Conservation (phyloP, 2,888 invertebrate species). For the Rhynchonema sp. region DNA sequence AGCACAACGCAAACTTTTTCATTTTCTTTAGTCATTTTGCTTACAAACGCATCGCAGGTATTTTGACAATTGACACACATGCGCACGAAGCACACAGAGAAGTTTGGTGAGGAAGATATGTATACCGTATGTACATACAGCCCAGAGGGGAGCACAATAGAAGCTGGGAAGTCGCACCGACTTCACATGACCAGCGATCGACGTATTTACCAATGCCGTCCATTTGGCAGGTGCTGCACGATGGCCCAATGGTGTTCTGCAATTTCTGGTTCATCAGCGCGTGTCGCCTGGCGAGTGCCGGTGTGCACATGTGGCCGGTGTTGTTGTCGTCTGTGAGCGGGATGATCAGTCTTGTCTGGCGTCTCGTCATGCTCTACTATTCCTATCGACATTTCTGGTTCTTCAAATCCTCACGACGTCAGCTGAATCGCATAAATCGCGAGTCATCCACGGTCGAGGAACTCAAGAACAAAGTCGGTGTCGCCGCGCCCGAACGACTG, state of each 20-base stretch:
- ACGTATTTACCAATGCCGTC: too few relatives aligned
- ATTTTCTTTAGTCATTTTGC: too few relatives aligned
- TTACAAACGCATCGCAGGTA: too few relatives aligned
- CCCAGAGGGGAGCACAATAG: too few relatives aligned
- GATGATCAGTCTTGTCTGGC: slow-evolving; percentile 18
- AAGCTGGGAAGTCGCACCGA: too few relatives aligned
- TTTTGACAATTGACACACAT: too few relatives aligned
- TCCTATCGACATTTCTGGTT: slow-evolving; percentile 12
- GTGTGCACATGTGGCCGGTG: slow-evolving; percentile 21
- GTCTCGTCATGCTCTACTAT: slow-evolving; percentile 22
- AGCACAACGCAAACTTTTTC: too few relatives aligned
- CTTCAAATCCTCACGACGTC: background rate
- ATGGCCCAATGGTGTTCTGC: slow-evolving; percentile 22
- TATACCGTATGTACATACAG: too few relatives aligned
- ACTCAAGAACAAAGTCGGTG: background rate
- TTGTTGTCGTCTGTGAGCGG: slow-evolving; percentile 16
- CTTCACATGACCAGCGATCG: too few relatives aligned
- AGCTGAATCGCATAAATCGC: background rate
- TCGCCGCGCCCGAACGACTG: slow-evolving; percentile 10
- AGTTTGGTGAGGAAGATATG: too few relatives aligned
- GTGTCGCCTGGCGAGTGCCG: slow-evolving; percentile 1
- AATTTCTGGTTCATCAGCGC: slow-evolving; percentile 19
- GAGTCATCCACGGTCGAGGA: slow-evolving; percentile 8
- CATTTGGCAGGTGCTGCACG: slow-evolving; percentile 22
- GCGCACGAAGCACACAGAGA: too few relatives aligned